A percentile compares a stretch with the other conserved stretches of the same genome.
Conservation (phyloP, 37 sponge, comb jelly and placozoan species). For the Crambe crambe region DNA sequence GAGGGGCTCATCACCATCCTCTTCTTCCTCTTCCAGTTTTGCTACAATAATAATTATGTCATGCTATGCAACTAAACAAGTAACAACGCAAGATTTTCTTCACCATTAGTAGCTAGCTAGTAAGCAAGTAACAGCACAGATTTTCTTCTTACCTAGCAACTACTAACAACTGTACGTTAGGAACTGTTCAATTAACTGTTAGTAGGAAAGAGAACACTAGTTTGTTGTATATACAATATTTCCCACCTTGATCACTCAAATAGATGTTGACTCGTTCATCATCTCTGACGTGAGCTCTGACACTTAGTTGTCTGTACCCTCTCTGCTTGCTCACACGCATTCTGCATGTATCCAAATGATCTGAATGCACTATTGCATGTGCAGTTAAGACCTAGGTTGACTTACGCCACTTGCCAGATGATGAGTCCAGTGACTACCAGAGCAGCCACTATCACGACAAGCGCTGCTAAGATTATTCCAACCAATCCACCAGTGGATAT, state of each 20-base stretch:
- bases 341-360: background rate
- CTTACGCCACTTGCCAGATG: conserved; percentile 17
- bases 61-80: too few species aligned
- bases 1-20: background rate
- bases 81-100: too few species aligned
- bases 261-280: conserved; percentile 18
- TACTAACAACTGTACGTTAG: too few species aligned
- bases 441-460: background rate
- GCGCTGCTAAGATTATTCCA: background rate
- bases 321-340: conserved; percentile 1
- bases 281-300: conserved; percentile 3
- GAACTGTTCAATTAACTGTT: too few species aligned
- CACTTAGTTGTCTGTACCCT: conserved; percentile 9
- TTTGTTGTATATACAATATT: too few species aligned
- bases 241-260: background rate
- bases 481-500: background rate
- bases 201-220: too few species aligned
- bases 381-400: background rate
- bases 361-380: too few species aligned
- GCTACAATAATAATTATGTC: too few species aligned
- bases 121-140: too few species aligned
- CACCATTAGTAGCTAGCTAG: too few species aligned
- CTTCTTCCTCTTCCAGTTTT: background rate
- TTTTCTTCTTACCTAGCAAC: too few species aligned
- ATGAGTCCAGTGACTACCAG: conserved; percentile 16